Conservation (phyloP, 1,140 invertebrate species). For the Musca vetustissima region DNA sequence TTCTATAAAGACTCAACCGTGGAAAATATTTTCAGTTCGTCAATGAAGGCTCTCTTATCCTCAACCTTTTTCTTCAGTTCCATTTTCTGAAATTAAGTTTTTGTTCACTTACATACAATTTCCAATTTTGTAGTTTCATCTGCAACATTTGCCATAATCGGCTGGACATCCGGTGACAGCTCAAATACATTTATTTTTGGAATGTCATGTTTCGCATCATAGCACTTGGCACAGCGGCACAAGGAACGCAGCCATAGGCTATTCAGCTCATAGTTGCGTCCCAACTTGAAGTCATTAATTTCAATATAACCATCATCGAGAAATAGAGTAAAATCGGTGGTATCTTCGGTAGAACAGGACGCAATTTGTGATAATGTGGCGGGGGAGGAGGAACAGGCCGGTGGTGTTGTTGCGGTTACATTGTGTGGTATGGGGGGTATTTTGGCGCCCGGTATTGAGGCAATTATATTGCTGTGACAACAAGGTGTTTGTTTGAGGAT, state of each 20-base stretch:
- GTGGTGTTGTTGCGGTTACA: neutral
- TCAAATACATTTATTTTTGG: neutral
- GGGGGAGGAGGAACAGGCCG: neutral
- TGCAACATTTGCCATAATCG: slow-evolving; percentile 1
- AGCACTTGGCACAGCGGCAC: neutral
- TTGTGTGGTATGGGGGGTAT: neutral
- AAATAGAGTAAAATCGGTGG: neutral
- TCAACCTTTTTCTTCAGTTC: too few species aligned
- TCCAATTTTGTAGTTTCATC: slow-evolving; percentile 11
- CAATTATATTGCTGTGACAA: too few species aligned
- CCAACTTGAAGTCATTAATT: neutral
- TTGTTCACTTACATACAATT: slow-evolving; percentile 7
- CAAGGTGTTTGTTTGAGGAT: too few species aligned
- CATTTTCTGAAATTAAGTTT: too few species aligned
- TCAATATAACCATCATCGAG: neutral
- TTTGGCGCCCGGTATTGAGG: too few species aligned
- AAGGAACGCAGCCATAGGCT: neutral
- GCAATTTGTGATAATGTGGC: neutral
- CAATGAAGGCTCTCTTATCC: too few species aligned
- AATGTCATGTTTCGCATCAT: neutral
- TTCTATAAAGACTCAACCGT: too few species aligned
- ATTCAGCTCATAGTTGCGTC: neutral
- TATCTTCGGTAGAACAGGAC: neutral
- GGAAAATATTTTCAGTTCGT: too few species aligned
- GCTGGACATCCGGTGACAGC: neutral